phyloP scores from a whole-genome alignment of 2,797 vertebrate species.

The Kryptolebias ocellatus region DNA sequence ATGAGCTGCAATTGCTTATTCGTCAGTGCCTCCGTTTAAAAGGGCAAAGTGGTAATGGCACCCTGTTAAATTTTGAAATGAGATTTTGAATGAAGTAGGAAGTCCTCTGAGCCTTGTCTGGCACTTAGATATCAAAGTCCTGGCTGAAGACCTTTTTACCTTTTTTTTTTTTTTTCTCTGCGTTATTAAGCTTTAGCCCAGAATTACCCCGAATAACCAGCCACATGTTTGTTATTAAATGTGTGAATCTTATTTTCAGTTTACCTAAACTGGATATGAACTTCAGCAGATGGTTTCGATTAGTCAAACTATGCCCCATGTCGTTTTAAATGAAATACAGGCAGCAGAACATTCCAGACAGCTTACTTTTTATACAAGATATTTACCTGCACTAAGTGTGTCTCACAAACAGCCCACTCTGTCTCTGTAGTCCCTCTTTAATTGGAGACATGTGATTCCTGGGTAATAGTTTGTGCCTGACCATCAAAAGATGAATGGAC shows the following conservation, averaged over 20 bases:
- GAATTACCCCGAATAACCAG: slow-evolving; percentile 45
- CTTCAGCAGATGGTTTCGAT: slow-evolving; percentile 54
- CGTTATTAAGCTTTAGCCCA: slow-evolving; percentile 42
- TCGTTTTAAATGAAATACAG: slow-evolving; percentile 62
- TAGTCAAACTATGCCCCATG: slow-evolving; percentile 47
- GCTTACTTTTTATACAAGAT: slow-evolving; percentile 37
- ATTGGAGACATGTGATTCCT: slow-evolving; percentile 68
- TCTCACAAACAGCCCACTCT: slow-evolving; percentile 45
- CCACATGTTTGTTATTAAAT: slow-evolving; percentile 58
- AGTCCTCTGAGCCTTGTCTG: slow-evolving; percentile 36
- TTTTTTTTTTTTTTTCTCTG: not conserved
- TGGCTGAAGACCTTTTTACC: slow-evolving; percentile 26
- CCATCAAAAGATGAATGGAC: slow-evolving; percentile 57
- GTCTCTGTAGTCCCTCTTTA: slow-evolving; percentile 55
- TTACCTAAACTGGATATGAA: slow-evolving; percentile 52
- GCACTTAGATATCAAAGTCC: slow-evolving; percentile 32
- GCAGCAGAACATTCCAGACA: slow-evolving; percentile 35
- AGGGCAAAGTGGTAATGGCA: slow-evolving; percentile 58
- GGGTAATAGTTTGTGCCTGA: slow-evolving; percentile 68
- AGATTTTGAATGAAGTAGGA: slow-evolving; percentile 62
- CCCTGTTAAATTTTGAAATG: slow-evolving; percentile 66
- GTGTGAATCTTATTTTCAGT: slow-evolving; percentile 43
- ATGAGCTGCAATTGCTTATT: slow-evolving; percentile 64
- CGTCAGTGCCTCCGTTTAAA: slow-evolving; percentile 53
- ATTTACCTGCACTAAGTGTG: slow-evolving; percentile 61